Conservation (phyloP, 2,113 vertebrate genomes). For the Brienomyrus longianalis region DNA sequence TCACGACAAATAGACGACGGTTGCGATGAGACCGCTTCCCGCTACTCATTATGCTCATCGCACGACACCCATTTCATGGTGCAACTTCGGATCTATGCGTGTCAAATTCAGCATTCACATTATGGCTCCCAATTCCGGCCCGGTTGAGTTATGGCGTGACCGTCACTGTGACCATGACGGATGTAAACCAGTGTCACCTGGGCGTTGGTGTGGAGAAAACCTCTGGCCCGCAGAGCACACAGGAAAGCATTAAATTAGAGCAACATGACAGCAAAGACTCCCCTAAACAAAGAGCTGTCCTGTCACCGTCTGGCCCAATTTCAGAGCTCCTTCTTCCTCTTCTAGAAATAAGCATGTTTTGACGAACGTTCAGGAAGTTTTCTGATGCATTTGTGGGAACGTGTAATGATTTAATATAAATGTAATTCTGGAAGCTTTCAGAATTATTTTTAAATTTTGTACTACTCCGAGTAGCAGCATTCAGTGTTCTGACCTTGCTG, state of each 20-base stretch:
- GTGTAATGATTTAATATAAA: neutral
- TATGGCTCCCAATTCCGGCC: neutral
- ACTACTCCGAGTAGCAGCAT: neutral
- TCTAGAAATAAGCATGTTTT: neutral
- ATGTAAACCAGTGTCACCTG: neutral
- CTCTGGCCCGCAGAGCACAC: neutral
- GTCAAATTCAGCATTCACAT: neutral
- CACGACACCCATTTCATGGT: neutral
- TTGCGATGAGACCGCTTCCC: neutral
- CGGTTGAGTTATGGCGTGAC: neutral
- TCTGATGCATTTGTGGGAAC: neutral
- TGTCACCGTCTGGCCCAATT: neutral
- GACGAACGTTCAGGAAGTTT: neutral
- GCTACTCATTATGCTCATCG: neutral
- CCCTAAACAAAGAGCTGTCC: neutral
- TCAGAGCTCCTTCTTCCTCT: neutral
- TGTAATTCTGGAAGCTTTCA: neutral
- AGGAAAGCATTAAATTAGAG: neutral
- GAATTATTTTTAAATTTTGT: neutral
- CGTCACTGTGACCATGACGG: neutral
- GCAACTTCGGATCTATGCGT: neutral
- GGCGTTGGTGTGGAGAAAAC: conserved; percentile 10
- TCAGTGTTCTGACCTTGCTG: neutral
- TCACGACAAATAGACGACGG: neutral
- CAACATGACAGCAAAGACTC: neutral